Conservation (phyloP, 2,888 invertebrate species). For the Labia minor region DNA sequence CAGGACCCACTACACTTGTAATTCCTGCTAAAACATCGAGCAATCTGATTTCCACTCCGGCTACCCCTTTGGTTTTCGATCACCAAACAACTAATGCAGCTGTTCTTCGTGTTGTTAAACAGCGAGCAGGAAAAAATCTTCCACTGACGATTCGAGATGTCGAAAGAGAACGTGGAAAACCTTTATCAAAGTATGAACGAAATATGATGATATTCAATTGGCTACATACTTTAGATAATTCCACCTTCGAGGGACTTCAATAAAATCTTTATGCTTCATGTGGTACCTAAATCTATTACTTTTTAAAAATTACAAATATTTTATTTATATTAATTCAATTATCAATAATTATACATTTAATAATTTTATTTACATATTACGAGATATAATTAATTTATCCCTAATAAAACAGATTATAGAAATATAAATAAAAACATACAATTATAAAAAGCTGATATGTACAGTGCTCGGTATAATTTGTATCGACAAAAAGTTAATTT, state of each 20-base stretch:
- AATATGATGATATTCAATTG: slow-evolving; percentile 95
- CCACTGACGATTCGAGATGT: slow-evolving; percentile 66
- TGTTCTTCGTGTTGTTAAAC: slow-evolving; percentile 37
- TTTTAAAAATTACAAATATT: no score
- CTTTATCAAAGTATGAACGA: slow-evolving; percentile 78
- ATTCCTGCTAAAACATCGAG: slow-evolving; percentile 27
- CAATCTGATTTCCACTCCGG: slow-evolving; percentile 29
- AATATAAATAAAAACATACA: no score
- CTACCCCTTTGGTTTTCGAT: slow-evolving; percentile 32
- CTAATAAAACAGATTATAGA: no score
- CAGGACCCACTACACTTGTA: slow-evolving; percentile 22
- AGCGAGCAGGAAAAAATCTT: slow-evolving; percentile 39
- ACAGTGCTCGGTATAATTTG: no score
- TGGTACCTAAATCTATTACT: no score
- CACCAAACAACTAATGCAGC: slow-evolving; percentile 35
- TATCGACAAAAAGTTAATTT: no score
- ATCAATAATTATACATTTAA: no score
- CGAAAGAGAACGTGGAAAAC: slow-evolving; percentile 69
- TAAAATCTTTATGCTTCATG: slow-evolving; percentile 20
- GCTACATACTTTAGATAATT: slow-evolving; percentile 77
- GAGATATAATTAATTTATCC: no score
- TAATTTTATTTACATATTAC: no score
- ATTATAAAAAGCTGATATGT: no score
- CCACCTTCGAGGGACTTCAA: slow-evolving; percentile 39
- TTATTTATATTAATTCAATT: no score